Base-by-base conservation (phyloP, 2,797 vertebrate genomes). In the Mus caroli region DNA sequence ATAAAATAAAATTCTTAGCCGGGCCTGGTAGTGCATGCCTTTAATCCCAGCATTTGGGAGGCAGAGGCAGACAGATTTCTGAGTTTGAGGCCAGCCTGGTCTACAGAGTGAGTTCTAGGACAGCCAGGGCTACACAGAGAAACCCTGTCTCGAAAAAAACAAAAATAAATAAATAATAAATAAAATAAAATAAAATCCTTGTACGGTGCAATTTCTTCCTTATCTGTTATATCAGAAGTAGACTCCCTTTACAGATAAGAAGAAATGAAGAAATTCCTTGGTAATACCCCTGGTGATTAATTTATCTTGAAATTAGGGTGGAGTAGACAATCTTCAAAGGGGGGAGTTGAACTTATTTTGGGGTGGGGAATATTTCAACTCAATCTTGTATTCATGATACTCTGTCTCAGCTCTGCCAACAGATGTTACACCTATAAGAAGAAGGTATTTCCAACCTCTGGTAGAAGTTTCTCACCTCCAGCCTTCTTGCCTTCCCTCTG, bases 251-350 rank as follows among this genome's bases (percentile, higher is more conserved):
- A 46, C 96, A 85, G 60, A 9, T 77, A 34, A 58, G 52, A 69
- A 71, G 9, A 93, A 94, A 92, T 82, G 76, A 95, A 95, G 86
- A 91, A 88, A 46, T 34, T n/a, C 83, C 64, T 85, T 80, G 60
- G 37, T 92, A 77, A 92, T 82, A 76, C 8, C 31, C 15, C 77
- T 80, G 31, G 69, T 86, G 69, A 75, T 85, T 56, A 84, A 94
- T 92, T 94, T 92, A 90, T 94, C 79, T 95, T 78, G 60, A 96
- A 94, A 92, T 19, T 13, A 82, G 67, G 54, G 79, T 79, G 80
- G 77, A 90, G 82, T 50, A 31, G 73, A 76, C 17, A 87, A 12
- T 88, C 89, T 22, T 90, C 58, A 69, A 43, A 50, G n/a, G 11
- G 17, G 17, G 85, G 75, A 89, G 83, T 37, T 91, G 79, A 91